Evolutionary conservation across 1,140 invertebrate species (phyloP), one percentile per base, ranked within the genome.

Genomic region (Globodera ellingtonae): DNA sequence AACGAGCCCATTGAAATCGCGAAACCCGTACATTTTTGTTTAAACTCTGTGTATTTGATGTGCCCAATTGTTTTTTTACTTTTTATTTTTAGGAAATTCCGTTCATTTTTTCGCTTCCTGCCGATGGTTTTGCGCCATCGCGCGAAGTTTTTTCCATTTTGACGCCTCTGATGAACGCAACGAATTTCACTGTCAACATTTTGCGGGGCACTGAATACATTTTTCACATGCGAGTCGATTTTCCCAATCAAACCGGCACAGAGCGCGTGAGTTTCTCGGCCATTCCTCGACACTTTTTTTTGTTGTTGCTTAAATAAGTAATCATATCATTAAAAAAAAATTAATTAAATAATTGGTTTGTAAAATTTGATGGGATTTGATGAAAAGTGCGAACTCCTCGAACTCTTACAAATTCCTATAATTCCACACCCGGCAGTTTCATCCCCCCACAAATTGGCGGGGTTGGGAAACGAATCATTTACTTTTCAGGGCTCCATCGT

Each of bases 181-280:
- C 77, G 9, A 24, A 59, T 46, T 86, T 85, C 73, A 72, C 48
- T 21, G 24, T 85, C 46, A 84, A 85, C 50, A 67, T 85, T 52
- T 48, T 82, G 10, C 24, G 67, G 52, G 75, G 73, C n/a, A 44
- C 24, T 56, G 83, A 84, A 70, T 75, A 84, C 78, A 52, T 85
- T 8, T 81, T 87, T 59, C 84, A 85, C 71, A 71, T 86, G 66
- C 81, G 84, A 24, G 85, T 84, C 24, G 84, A 85, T 62, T 77
- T 85, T 75, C 84, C 84, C 24, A 24, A 74, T 59, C 24, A 50
- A 15, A 81, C 4, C 59, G 50, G 46, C 35, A n/a, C 5, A n/a
- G 77, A 85, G 18, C 50, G 81, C 18, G 62, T 50, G 66, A 21
- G 21, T n/a, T 1, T 24, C 24, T 0, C 24, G 24, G 24, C 24